Conservation (phyloP, 2,888 invertebrate species). For the Drosophila multiciliata region DNA sequence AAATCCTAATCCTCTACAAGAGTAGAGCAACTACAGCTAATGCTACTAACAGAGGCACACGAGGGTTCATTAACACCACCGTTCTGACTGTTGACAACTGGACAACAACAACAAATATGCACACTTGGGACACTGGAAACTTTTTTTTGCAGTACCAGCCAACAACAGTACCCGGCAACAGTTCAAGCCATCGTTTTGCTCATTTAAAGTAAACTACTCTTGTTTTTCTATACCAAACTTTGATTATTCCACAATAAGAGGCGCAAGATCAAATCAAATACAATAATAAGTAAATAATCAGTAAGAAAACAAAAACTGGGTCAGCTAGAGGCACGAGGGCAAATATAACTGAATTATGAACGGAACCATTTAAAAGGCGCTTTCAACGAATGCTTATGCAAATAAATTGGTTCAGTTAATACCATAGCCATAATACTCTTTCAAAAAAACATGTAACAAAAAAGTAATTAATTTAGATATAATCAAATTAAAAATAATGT, state of each 20-base stretch:
- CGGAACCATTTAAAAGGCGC: slow-evolving; percentile 20
- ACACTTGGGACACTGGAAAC: slow-evolving; percentile 3
- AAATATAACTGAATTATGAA: slow-evolving; percentile 15
- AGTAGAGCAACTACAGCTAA: not conserved
- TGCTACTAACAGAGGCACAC: slow-evolving; percentile 17
- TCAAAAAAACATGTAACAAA: not conserved
- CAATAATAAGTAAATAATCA: slow-evolving; percentile 18
- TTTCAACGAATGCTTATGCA: slow-evolving; percentile 27
- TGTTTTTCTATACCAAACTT: slow-evolving; percentile 47
- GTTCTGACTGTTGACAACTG: slow-evolving; percentile 54
- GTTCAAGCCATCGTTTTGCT: not conserved
- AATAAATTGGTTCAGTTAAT: slow-evolving; percentile 33
- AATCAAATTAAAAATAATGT: not conserved
- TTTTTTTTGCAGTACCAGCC: slow-evolving; percentile 24
- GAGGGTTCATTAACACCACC: slow-evolving; percentile 73
- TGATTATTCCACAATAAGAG: slow-evolving; percentile 13
- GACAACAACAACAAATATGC: slow-evolving; percentile 14
- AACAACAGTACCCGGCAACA: slow-evolving; percentile 12
- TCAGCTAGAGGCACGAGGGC: slow-evolving; percentile 33
- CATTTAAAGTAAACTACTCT: slow-evolving; percentile 47
- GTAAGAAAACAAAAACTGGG: slow-evolving; percentile 52
- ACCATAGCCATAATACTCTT: slow-evolving; percentile 23
- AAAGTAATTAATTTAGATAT: not conserved
- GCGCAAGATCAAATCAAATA: slow-evolving; percentile 7
- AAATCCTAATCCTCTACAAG: not conserved